Percentiles rank a stretch among this genome's conserved stretches.
These are phyloP conservation scores for Lepus timidus DNA, from an alignment of 2,113 vertebrate species.

Conservation along the genomic window DNA sequence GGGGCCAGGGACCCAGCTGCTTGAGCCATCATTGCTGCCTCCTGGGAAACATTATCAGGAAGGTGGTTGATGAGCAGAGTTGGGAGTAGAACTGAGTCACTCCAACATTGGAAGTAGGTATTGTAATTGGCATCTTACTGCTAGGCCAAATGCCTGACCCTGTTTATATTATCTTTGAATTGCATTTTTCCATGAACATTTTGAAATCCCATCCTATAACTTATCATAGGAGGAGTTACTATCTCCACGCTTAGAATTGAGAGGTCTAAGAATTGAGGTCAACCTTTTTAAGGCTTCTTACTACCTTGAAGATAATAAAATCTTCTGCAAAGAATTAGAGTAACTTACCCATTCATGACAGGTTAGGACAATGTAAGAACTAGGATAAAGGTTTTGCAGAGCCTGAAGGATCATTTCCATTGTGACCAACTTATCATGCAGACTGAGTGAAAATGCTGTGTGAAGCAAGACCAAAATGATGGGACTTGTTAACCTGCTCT, in stretches of 20 bases:
- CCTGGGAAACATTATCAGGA: too few species aligned
- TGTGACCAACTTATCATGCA: neutral
- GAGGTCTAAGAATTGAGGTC: neutral
- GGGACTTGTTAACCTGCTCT: neutral
- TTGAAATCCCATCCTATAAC: neutral
- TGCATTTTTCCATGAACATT: too few species aligned
- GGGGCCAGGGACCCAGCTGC: too few species aligned
- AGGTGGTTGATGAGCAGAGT: too few species aligned
- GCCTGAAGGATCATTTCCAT: conserved; percentile 3
- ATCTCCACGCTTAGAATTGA: neutral
- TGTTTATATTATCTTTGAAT: too few species aligned
- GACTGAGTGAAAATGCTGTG: neutral
- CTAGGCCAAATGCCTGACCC: too few species aligned
- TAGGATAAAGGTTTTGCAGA: neutral
- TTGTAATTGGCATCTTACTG: too few species aligned
- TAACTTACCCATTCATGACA: neutral
- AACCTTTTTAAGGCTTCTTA: neutral
- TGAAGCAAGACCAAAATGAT: neutral
- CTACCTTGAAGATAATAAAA: neutral
- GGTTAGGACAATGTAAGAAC: neutral
- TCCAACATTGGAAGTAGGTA: too few species aligned
- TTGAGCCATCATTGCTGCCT: too few species aligned
- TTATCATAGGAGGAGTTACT: neutral
- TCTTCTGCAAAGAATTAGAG: neutral
- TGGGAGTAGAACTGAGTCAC: too few species aligned